These are phyloP conservation scores for Conus betulinus DNA, from an alignment of 1,140 invertebrate genomes.

Conservation along the genomic window DNA sequence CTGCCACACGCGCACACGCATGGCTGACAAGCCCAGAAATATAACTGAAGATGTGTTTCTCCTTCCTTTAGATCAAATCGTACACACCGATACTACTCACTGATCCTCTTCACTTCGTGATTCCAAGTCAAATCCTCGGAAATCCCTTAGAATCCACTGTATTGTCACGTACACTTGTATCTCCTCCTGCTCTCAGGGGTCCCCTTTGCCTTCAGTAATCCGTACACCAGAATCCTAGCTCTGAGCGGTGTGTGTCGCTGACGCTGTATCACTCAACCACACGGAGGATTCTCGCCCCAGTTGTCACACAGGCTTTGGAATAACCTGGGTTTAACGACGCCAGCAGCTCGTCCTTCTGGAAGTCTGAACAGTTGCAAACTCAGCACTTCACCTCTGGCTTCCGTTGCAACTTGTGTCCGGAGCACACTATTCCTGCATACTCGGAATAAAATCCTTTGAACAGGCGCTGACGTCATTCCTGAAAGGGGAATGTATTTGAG, in stretches of 20 bases:
- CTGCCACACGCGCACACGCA: no score
- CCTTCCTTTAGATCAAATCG: no score
- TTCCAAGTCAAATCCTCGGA: not conserved
- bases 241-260: not conserved
- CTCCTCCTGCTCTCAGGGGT: not conserved
- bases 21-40: no score
- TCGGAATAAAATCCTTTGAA: conserved; percentile 16
- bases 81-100: not conserved
- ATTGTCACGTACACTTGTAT: not conserved
- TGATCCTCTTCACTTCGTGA: not conserved
- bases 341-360: not conserved
- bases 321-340: not conserved
- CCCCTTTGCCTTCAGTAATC: conserved; percentile 31
- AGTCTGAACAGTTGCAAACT: not conserved
- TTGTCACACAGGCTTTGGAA: conserved; percentile 6
- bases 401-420: not conserved
- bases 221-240: conserved; percentile 18
- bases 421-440: conserved; percentile 22
- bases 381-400: conserved; percentile 21
- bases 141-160: not conserved
- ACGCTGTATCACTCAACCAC: conserved; percentile 7
- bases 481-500: not conserved
- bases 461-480: conserved; percentile 19
- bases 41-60: no score
- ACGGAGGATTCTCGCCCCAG: conserved; percentile 11